phyloP scores from a whole-genome alignment of 2,113 vertebrate species.

The Hemibagrus wyckioides region DNA sequence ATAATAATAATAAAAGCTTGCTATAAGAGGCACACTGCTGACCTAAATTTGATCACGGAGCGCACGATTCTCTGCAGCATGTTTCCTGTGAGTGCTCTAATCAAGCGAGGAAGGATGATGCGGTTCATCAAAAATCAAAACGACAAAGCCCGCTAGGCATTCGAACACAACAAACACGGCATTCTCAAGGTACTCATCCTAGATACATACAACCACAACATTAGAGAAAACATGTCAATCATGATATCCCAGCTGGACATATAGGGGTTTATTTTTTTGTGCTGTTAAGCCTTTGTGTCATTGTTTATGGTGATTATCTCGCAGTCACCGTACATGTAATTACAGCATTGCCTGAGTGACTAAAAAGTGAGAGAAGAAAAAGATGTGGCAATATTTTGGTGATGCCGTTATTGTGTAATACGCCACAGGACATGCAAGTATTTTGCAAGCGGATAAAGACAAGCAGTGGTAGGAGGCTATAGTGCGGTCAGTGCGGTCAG shows the following conservation, averaged over 20 bases:
- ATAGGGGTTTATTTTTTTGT: conserved; percentile 14
- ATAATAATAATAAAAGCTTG: no score
- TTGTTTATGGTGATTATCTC: conserved; percentile 14
- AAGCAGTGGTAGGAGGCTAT: not conserved
- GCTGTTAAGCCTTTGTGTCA: conserved; percentile 16
- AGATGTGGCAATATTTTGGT: not conserved
- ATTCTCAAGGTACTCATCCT: conserved; percentile 35
- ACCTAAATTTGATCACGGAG: conserved; percentile 21
- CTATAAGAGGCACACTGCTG: not conserved
- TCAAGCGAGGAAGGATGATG: conserved; percentile 21
- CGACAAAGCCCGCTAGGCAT: conserved; percentile 30
- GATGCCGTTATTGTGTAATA: conserved; percentile 4
- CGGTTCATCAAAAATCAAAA: conserved; percentile 38
- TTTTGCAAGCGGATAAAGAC: conserved; percentile 1
- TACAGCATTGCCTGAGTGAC: not conserved
- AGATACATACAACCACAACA: conserved; percentile 18
- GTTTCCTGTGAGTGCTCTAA: conserved; percentile 12
- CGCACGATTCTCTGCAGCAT: conserved; percentile 5
- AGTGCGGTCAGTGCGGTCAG: not conserved
- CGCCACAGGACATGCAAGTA: not conserved
- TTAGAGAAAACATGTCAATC: conserved; percentile 27
- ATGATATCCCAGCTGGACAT: conserved; percentile 35
- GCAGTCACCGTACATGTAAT: not conserved
- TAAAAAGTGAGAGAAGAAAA: not conserved
- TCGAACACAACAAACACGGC: conserved; percentile 24